A percentile compares a stretch with the other conserved stretches of the same genome.
Evolutionary conservation across 1,140 invertebrate genomes (phyloP).

Genomic region (Cotesia vestalis): DNA sequence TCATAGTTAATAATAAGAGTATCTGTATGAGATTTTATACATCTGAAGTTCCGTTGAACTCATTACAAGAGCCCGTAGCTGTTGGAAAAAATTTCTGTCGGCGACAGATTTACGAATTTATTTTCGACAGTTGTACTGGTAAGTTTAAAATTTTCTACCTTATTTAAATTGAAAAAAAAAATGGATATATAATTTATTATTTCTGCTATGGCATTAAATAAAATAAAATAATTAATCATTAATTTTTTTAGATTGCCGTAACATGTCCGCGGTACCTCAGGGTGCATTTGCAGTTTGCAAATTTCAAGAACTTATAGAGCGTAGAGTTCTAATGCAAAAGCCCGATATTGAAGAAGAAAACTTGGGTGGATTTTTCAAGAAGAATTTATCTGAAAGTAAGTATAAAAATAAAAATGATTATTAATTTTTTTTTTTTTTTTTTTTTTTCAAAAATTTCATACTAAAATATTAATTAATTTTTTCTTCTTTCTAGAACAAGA

Average conservation of each 20-base stretch:
- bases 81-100: slow-evolving; percentile 25
- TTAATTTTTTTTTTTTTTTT: not conserved
- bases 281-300: slow-evolving; percentile 68
- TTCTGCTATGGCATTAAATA: not conserved
- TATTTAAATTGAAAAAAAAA: not conserved
- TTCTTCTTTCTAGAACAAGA: slow-evolving; percentile 58
- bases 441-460: not conserved
- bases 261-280: slow-evolving; percentile 69
- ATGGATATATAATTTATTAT: slow-evolving; percentile 4
- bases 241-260: slow-evolving; percentile 51
- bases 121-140: slow-evolving; percentile 51
- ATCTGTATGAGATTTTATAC: slow-evolving; percentile 42
- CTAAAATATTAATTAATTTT: slow-evolving; percentile 11
- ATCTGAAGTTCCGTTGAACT: slow-evolving; percentile 7
- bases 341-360: slow-evolving; percentile 49
- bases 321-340: slow-evolving; percentile 54
- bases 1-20: slow-evolving; percentile 25
- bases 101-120: slow-evolving; percentile 44
- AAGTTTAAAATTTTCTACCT: slow-evolving; percentile 27
- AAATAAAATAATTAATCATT: too few relatives aligned
- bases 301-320: slow-evolving; percentile 64
- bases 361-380: slow-evolving; percentile 22
- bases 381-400: slow-evolving; percentile 36
- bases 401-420: not conserved
- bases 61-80: not conserved